Base-by-base conservation (phyloP, 1,140 invertebrate species). In the Asobara japonica region DNA sequence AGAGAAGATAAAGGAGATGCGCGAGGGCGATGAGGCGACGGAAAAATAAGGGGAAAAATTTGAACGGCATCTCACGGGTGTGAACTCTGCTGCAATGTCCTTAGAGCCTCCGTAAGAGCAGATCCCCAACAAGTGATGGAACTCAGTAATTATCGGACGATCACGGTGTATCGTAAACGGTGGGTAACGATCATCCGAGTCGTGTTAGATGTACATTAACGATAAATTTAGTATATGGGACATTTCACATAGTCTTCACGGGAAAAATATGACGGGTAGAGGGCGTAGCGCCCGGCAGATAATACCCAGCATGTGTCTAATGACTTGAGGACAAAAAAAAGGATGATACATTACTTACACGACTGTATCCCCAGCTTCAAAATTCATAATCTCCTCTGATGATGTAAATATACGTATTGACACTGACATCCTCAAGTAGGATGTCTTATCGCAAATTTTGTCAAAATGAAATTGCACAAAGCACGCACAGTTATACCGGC, bases 121-220 rank as follows among this genome's bases (percentile, higher is more conserved):
- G 51, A 56, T 27, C 8, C 60, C 11, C n/a, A 27, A 56, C n/a
- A 62, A 16, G 8, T 31, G 3, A 16, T 16, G 29, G n/a, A 16
- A 31, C 27, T 31, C 13, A n/a, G 29, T 62, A 31, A 62, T 62
- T 62, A 62, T 31, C 60, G 60, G 7, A 62, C n/a, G 27, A n/a
- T 62, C 60, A 62, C 60, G 60, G 30, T 29, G 60, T 62, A 62
- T 31, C 60, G 60, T 62, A 62, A 62, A 62, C 31, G 13, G 11
- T 5, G 5, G 60, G 11, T 30, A 62, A 30, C n/a, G 29, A 30
- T 62, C 29, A 30, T 62, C 29, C 27, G 8, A 6, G n/a, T 31
- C 29, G 0, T 31, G 4, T 62, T 62, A 30, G n/a, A n/a, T 31
- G 27, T 62, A 5, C 27, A 18, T 62, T 31, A 60, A 22, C 16